Conservation (phyloP, 1,140 invertebrate genomes). For the Lepidurus apus region DNA sequence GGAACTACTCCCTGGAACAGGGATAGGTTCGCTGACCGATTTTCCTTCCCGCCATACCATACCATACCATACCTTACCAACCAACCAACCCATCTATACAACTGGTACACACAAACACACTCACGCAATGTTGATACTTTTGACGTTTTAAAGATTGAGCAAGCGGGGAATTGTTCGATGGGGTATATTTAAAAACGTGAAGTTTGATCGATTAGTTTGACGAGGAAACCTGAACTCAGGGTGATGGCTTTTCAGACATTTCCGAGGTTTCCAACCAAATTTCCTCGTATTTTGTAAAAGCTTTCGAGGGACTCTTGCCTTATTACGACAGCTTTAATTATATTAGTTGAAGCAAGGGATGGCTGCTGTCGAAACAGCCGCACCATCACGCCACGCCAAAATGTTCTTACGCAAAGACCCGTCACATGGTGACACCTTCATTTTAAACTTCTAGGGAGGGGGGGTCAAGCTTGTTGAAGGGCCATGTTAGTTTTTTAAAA, state of each 20-base stretch:
- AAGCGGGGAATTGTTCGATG: too few species aligned
- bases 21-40: conserved; percentile 1
- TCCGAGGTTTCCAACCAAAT: not conserved
- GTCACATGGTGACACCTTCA: conserved; percentile 6
- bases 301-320: not conserved
- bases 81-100: too few species aligned
- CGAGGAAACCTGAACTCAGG: not conserved
- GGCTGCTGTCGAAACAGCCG: not conserved
- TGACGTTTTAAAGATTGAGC: too few species aligned
- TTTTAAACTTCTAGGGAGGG: not conserved
- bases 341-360: not conserved
- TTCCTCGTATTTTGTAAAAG: not conserved
- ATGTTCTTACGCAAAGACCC: not conserved
- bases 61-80: too few species aligned
- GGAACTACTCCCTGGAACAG: not conserved
- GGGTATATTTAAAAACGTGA: not conserved
- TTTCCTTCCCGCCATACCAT: not conserved
- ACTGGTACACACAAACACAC: not conserved
- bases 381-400: not conserved
- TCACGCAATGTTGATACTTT: not conserved
- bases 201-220: not conserved
- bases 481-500: too few species aligned
- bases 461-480: not conserved
- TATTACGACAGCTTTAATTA: not conserved
- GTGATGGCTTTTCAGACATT: not conserved